A percentile compares a stretch with the other conserved stretches of the same genome.
Conservation (phyloP, 2,888 invertebrate genomes). For the Agonopterix heracliana region DNA sequence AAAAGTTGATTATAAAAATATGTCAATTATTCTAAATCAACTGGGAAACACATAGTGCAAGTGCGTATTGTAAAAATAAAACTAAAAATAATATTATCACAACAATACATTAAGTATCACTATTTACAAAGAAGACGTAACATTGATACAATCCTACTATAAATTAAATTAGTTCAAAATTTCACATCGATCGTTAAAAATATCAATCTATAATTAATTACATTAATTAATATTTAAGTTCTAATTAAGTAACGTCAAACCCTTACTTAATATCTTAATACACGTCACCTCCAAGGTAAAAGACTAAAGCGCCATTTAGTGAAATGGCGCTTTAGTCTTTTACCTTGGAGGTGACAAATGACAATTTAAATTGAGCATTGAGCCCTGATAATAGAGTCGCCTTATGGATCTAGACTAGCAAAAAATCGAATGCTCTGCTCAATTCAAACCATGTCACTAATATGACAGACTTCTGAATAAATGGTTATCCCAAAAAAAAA, state of each 20-base stretch:
- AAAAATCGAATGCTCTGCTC: too few relatives aligned
- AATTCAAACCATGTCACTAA: too few relatives aligned
- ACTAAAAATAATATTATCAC: slow-evolving; percentile 5
- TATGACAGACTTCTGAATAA: too few relatives aligned
- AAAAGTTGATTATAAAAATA: neutral
- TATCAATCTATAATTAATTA: slow-evolving; percentile 2
- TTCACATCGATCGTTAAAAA: slow-evolving; percentile 16
- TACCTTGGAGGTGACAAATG: too few relatives aligned
- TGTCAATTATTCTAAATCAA: neutral
- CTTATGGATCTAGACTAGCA: too few relatives aligned
- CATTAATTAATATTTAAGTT: slow-evolving; percentile 6
- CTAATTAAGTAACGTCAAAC: slow-evolving; percentile 7
- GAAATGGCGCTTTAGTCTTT: too few relatives aligned
- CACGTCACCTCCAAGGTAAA: too few relatives aligned
- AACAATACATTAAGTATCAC: slow-evolving; percentile 9
- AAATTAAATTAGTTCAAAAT: slow-evolving; percentile 12
- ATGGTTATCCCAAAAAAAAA: too few relatives aligned
- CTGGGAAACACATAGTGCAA: neutral
- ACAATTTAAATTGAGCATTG: too few relatives aligned
- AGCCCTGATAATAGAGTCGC: too few relatives aligned
- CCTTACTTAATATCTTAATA: neutral
- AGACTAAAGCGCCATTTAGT: too few relatives aligned
- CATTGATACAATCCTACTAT: slow-evolving; percentile 8
- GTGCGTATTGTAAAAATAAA: neutral
- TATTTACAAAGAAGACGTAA: slow-evolving; percentile 12